phyloP scores from a whole-genome alignment of 2,888 invertebrate genomes.

The Drosophila rubida region DNA sequence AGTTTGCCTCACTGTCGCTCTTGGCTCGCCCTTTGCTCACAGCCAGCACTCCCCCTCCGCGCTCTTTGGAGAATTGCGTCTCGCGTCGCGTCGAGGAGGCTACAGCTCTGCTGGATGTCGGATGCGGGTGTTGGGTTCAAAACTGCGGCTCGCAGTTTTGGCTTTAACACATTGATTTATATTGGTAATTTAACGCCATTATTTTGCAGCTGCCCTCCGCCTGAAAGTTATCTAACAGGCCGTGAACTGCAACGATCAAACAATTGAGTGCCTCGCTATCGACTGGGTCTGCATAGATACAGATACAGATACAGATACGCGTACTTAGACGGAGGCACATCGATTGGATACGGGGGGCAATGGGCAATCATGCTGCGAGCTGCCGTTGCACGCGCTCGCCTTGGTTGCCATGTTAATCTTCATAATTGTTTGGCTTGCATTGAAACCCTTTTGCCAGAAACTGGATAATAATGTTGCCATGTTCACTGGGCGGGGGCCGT shows the following conservation, averaged over 20 bases:
- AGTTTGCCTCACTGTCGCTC: slow-evolving; percentile 25
- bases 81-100: not conserved
- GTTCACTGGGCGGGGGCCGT: slow-evolving; percentile 33
- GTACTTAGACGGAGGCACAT: not conserved
- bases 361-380: slow-evolving; percentile 17
- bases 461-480: slow-evolving; percentile 18
- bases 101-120: slow-evolving; percentile 15
- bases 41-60: not conserved
- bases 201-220: slow-evolving; percentile 57
- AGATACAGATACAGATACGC: too few species aligned
- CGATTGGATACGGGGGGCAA: slow-evolving; percentile 32
- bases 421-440: slow-evolving; percentile 71
- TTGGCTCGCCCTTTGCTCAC: slow-evolving; percentile 57
- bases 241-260: slow-evolving; percentile 69
- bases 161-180: slow-evolving; percentile 74
- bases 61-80: slow-evolving; percentile 51
- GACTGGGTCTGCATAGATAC: not conserved
- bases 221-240: slow-evolving; percentile 67
- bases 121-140: slow-evolving; percentile 60
- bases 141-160: slow-evolving; percentile 33
- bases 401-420: slow-evolving; percentile 67
- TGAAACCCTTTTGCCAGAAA: slow-evolving; percentile 33
- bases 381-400: slow-evolving; percentile 29
- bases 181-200: slow-evolving; percentile 76
- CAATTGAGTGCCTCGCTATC: slow-evolving; percentile 45